Conservation (phyloP, 2,888 invertebrate species). For the Agrilus mali region DNA sequence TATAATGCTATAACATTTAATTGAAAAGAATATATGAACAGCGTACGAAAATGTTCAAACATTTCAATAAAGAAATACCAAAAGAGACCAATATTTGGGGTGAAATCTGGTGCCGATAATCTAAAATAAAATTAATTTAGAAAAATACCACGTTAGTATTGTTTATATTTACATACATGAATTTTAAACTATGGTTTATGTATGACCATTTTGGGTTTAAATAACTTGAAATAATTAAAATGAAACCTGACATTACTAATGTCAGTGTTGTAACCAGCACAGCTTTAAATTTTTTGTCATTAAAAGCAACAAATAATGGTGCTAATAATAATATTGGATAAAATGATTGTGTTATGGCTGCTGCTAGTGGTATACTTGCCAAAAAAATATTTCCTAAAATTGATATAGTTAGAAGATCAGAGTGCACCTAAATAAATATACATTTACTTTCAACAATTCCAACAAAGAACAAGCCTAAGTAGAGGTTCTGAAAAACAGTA, state of each 20-base stretch:
- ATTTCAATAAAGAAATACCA: conserved; percentile 99
- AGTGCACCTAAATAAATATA: neutral
- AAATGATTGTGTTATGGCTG: conserved; percentile 70
- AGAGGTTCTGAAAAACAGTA: conserved; percentile 79
- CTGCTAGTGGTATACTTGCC: conserved; percentile 56
- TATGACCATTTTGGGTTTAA: conserved; percentile 29
- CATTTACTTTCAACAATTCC: conserved; percentile 48
- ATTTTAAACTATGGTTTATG: conserved; percentile 38
- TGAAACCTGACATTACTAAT: too few relatives aligned
- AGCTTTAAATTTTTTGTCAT: neutral
- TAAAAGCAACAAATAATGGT: conserved; percentile 60
- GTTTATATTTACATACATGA: conserved; percentile 50
- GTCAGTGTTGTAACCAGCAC: neutral
- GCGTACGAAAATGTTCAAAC: conserved; percentile 94
- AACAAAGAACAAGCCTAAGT: conserved; percentile 58
- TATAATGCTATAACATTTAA: conserved; percentile 89
- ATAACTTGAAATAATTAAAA: too few relatives aligned
- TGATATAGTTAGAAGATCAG: conserved; percentile 4
- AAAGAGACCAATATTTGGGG: conserved; percentile 94
- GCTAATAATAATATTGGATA: conserved; percentile 75
- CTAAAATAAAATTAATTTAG: conserved; percentile 42
- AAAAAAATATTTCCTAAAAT: conserved; percentile 42
- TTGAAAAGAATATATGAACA: conserved; percentile 95
- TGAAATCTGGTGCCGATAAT: conserved; percentile 81
- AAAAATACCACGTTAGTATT: conserved; percentile 2